Conservation (phyloP, 2,888 invertebrate genomes). For the Empis stercorea region DNA sequence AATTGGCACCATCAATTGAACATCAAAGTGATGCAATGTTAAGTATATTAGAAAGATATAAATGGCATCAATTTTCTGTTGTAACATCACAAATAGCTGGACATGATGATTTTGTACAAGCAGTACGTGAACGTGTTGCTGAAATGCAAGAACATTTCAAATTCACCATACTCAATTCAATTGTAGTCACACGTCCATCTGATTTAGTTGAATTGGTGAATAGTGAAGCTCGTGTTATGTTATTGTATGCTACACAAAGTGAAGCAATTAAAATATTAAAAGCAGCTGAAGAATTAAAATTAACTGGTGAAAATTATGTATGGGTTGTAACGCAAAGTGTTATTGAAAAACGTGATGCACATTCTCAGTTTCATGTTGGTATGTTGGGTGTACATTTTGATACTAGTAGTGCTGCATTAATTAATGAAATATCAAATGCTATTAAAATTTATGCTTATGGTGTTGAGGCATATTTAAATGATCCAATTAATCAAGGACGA, state of each 20-base stretch:
- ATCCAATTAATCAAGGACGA: conserved; percentile 48
- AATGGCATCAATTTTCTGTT: conserved; percentile 92
- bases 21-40: conserved; percentile 93
- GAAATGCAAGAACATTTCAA: conserved; percentile 67
- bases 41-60: conserved; percentile 86
- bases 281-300: conserved; percentile 36
- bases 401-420: conserved; percentile 67
- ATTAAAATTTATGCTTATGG: conserved; percentile 86
- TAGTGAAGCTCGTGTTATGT: conserved; percentile 84
- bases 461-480: conserved; percentile 72
- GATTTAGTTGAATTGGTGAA: conserved; percentile 73
- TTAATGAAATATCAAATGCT: conserved; percentile 77
- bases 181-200: conserved; percentile 62
- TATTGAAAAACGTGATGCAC: conserved; percentile 65
- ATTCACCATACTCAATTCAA: conserved; percentile 76
- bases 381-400: conserved; percentile 91
- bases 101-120: conserved; percentile 90
- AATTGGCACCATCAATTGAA: conserved; percentile 90
- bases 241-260: conserved; percentile 78
- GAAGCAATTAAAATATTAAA: conserved; percentile 72
- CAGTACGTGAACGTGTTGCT: conserved; percentile 74
- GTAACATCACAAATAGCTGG: conserved; percentile 90
- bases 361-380: conserved; percentile 73
- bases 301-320: conserved; percentile 68
- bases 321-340: conserved; percentile 96